phyloP scores from a whole-genome alignment of 2,888 invertebrate species.

The Drosophila dives region DNA sequence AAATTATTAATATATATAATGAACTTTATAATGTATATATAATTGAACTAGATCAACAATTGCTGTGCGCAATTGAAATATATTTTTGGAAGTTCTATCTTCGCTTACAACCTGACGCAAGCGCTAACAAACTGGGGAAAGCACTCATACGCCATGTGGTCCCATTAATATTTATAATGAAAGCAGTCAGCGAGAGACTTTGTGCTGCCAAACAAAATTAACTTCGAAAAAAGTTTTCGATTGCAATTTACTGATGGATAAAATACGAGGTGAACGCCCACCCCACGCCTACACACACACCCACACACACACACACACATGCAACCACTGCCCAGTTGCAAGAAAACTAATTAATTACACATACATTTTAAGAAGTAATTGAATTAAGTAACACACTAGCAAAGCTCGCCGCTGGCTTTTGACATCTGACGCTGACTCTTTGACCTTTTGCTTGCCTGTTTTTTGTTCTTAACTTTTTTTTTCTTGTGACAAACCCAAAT shows the following conservation, averaged over 20 bases:
- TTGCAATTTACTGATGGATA: constrained; percentile 40
- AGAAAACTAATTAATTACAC: constrained; percentile 26
- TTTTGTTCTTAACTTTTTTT: not conserved
- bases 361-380: constrained; percentile 21
- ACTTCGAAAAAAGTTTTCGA: constrained; percentile 52
- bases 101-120: not conserved
- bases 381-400: constrained; percentile 15
- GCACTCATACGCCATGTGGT: constrained; percentile 49
- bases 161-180: constrained; percentile 36
- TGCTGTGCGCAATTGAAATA: constrained; percentile 1
- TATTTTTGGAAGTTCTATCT: not conserved
- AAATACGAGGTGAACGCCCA: not conserved
- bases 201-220: constrained; percentile 34
- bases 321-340: constrained; percentile 2
- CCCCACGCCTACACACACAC: not conserved
- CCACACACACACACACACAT: not conserved
- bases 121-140: not conserved
- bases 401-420: not conserved
- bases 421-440: constrained; percentile 1
- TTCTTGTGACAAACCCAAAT: constrained; percentile 27
- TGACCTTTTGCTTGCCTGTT: constrained; percentile 14
- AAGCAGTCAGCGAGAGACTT: constrained; percentile 6
- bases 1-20: not conserved
- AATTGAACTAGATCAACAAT: not conserved
- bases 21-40: not conserved